Percentiles rank a stretch among this genome's conserved stretches.
These are phyloP conservation scores for Solea solea DNA, from an alignment of 2,113 vertebrate species.

Conservation along the genomic window DNA sequence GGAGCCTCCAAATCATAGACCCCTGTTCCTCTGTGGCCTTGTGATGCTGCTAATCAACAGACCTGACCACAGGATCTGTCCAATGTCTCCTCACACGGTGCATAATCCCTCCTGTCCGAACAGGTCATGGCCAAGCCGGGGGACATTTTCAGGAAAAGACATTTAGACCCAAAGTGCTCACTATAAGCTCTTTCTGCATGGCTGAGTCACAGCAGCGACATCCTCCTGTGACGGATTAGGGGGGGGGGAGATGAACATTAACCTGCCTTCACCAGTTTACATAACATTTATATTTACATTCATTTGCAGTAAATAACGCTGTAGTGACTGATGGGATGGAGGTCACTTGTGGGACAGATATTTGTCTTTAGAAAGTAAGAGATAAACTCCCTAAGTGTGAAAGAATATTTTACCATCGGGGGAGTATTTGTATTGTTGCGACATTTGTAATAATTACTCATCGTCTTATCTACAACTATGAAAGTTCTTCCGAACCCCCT, in stretches of 20 bases:
- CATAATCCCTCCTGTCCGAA: conserved; percentile 54
- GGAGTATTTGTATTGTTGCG: conserved; percentile 19
- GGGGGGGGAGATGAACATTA: conserved; percentile 12
- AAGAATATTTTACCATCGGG: neutral
- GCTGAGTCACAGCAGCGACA: conserved; percentile 4
- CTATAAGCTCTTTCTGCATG: conserved; percentile 34
- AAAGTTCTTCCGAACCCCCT: neutral
- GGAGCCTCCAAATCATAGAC: conserved; percentile 15
- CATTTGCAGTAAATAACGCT: conserved; percentile 7
- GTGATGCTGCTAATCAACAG: conserved; percentile 38
- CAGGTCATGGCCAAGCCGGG: conserved; percentile 54
- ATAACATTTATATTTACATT: conserved; percentile 19
- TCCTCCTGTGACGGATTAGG: conserved; percentile 17
- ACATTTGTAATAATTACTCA: conserved; percentile 16
- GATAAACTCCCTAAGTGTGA: neutral
- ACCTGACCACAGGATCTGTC: conserved; percentile 37
- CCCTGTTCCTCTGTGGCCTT: conserved; percentile 13
- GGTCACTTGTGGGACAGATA: conserved; percentile 26
- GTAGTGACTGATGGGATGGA: conserved; percentile 16
- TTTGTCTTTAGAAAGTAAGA: neutral
- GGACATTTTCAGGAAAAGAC: conserved; percentile 56
- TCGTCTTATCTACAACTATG: conserved; percentile 2
- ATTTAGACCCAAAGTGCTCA: conserved; percentile 47
- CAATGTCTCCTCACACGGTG: conserved; percentile 50
- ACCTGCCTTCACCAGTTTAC: conserved; percentile 25